These are phyloP conservation scores for Teleiodes luculella DNA, from an alignment of 2,888 invertebrate species.

Conservation along the genomic window DNA sequence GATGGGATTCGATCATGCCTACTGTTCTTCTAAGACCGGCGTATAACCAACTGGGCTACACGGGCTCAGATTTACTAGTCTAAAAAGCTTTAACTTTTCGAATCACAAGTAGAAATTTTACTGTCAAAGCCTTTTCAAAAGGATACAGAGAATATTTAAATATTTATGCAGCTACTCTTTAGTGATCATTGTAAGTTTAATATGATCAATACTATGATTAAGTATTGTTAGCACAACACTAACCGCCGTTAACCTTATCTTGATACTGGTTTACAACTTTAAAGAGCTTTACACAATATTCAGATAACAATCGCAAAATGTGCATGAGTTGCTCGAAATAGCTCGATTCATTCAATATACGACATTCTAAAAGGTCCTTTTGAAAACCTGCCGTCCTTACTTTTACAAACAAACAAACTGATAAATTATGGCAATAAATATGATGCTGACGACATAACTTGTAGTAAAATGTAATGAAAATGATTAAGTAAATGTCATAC, in stretches of 20 bases:
- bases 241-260: not conserved
- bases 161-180: not conserved
- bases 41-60: no score
- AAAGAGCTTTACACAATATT: not conserved
- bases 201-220: constrained; percentile 2
- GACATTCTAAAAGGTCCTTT: constrained; percentile 1
- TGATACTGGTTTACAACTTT: constrained; percentile 1
- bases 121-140: no score
- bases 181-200: not conserved
- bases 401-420: constrained; percentile 12
- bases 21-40: no score
- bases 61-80: no score
- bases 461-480: constrained; percentile 9
- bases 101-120: no score
- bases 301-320: constrained; percentile 1
- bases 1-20: no score
- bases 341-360: not conserved
- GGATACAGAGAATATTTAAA: not conserved
- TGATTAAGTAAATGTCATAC: constrained; percentile 13
- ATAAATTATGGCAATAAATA: constrained; percentile 10
- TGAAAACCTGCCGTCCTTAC: constrained; percentile 9
- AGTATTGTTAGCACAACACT: constrained; percentile 1
- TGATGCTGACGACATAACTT: constrained; percentile 7
- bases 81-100: no score
- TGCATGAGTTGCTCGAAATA: not conserved